Conservation (phyloP, 2,888 invertebrate genomes). For the Gari tellinella region DNA sequence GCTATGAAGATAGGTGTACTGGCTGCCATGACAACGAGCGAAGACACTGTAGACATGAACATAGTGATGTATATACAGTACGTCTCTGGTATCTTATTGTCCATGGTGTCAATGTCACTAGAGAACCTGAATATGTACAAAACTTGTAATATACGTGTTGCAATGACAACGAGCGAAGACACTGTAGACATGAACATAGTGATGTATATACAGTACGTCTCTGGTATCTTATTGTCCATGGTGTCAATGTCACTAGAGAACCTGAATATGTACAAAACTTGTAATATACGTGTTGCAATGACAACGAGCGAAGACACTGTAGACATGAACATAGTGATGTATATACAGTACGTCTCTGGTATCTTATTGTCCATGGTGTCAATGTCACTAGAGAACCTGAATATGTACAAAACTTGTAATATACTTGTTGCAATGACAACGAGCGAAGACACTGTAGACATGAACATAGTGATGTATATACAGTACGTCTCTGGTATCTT, state of each 20-base stretch:
- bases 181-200: constrained; percentile 71
- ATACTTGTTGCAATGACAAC: constrained; percentile 80
- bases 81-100: constrained; percentile 65
- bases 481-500: constrained; percentile 60
- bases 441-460: constrained; percentile 78
- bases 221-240: constrained; percentile 67
- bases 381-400: constrained; percentile 70
- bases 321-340: constrained; percentile 64
- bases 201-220: constrained; percentile 53
- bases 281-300: constrained; percentile 78
- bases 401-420: no score
- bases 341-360: constrained; percentile 56
- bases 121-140: constrained; percentile 72
- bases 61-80: constrained; percentile 61
- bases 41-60: constrained; percentile 73
- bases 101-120: constrained; percentile 67
- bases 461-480: constrained; percentile 60
- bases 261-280: no score
- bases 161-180: constrained; percentile 79
- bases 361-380: constrained; percentile 69
- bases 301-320: constrained; percentile 80
- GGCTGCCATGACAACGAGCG: constrained; percentile 79
- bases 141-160: constrained; percentile 80
- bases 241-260: constrained; percentile 71
- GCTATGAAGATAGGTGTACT: constrained; percentile 79